These are phyloP conservation scores for Pachyuromys duprasi DNA, from an alignment of 2,797 vertebrate genomes.

Conservation along the genomic window DNA sequence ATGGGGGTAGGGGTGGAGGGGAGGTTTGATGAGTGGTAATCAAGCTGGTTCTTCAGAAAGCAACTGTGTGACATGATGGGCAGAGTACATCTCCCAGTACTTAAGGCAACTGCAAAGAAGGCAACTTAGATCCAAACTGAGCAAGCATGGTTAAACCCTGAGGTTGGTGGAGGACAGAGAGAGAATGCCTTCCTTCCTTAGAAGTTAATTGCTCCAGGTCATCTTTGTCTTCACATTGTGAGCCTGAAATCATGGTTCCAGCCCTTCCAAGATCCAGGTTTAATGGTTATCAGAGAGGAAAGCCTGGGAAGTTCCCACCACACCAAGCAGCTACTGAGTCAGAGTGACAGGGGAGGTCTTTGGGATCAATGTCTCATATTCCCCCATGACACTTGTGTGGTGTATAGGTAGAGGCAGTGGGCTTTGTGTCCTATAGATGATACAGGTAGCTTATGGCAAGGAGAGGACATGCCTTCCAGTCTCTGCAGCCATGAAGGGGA, in stretches of 20 bases:
- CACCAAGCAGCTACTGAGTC: neutral
- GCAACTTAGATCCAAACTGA: no score
- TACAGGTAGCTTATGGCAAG: neutral
- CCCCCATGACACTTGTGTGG: neutral
- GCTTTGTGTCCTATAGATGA: neutral
- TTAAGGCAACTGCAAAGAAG: neutral
- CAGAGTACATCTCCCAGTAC: neutral
- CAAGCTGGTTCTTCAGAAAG: neutral
- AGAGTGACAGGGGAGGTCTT: no score
- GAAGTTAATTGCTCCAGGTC: neutral
- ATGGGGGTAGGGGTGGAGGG: neutral
- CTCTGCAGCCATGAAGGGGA: neutral
- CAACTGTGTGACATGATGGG: neutral
- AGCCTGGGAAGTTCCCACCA: neutral
- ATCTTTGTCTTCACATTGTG: neutral
- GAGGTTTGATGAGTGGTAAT: fast-evolving
- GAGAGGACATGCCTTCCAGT: neutral
- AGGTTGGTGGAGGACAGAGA: neutral
- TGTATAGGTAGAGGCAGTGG: neutral
- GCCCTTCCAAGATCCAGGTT: neutral
- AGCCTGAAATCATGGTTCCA: neutral
- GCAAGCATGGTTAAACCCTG: neutral
- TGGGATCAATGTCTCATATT: neutral
- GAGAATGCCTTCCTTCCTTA: neutral
- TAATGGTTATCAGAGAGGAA: neutral